Percentiles rank a stretch among this genome's conserved stretches.
Conservation (phyloP, 2,888 invertebrate species). For the Hoplodrina blanda region DNA sequence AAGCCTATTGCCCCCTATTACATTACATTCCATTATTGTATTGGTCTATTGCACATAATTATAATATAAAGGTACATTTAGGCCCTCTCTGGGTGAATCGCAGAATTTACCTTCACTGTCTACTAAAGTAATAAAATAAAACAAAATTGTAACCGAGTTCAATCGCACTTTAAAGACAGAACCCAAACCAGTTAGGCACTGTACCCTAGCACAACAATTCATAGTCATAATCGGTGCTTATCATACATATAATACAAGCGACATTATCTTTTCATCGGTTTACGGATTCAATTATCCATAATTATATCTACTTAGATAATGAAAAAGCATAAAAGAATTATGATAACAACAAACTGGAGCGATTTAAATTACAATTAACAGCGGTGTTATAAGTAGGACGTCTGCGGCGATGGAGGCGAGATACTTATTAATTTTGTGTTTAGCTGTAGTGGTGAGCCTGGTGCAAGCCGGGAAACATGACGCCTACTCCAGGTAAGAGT, state of each 20-base stretch:
- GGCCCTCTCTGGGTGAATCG: no score
- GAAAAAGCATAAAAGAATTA: slow-evolving; percentile 12
- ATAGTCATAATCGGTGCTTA: neutral
- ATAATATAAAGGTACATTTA: no score
- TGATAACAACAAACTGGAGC: slow-evolving; percentile 11
- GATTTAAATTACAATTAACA: neutral
- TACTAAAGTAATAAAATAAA: no score
- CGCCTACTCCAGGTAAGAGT: slow-evolving; percentile 27
- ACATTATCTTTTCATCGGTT: slow-evolving; percentile 23
- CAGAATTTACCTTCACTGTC: no score
- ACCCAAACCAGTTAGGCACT: no score
- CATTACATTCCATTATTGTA: no score
- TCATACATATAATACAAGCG: slow-evolving; percentile 12
- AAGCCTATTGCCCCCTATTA: no score
- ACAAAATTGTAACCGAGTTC: no score
- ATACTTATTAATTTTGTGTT: slow-evolving; percentile 15
- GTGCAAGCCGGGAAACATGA: slow-evolving; percentile 44
- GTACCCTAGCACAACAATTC: neutral
- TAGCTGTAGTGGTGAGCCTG: slow-evolving; percentile 5
- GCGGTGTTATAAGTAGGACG: neutral
- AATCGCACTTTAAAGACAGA: no score
- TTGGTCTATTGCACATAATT: no score
- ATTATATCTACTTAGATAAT: neutral
- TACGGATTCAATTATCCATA: neutral
- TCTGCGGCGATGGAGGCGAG: slow-evolving; percentile 16